Conservation (phyloP, 1,140 invertebrate species). For the Philotrypesis tridentata region DNA sequence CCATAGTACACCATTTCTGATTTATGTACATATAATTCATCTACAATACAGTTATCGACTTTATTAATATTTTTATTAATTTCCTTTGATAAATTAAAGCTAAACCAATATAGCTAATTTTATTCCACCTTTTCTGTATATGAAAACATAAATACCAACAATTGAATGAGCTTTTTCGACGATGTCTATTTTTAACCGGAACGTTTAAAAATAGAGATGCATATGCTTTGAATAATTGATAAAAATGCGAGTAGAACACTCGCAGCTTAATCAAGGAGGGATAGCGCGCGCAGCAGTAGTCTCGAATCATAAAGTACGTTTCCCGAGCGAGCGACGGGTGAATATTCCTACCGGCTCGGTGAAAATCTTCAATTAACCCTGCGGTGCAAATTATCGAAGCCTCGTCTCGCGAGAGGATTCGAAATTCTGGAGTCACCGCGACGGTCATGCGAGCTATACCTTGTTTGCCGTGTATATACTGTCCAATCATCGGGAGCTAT, state of each 20-base stretch:
- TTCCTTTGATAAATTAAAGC: no score
- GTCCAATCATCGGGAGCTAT: neutral
- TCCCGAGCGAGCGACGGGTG: conserved; percentile 8
- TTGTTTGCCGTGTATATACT: neutral
- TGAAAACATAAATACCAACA: neutral
- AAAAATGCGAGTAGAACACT: no score
- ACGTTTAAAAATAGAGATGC: no score
- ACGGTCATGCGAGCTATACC: neutral
- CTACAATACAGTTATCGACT: no score
- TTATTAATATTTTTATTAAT: no score
- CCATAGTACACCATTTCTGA: no score
- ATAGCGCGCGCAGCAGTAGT: no score
- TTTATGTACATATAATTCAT: no score
- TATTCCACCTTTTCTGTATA: no score
- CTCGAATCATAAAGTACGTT: conserved; percentile 4
- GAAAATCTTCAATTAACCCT: conserved; percentile 21
- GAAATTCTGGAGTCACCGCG: no score
- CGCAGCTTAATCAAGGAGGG: neutral
- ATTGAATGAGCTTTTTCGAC: neutral
- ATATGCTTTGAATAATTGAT: no score
- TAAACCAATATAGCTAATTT: no score
- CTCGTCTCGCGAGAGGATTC: neutral
- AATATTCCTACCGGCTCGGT: conserved; percentile 2
- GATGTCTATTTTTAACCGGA: neutral
- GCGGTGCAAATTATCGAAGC: conserved; percentile 8